These are phyloP conservation scores for Bergia puertoricense DNA, from an alignment of 92 coral and sea anemone species.

Conservation along the genomic window DNA sequence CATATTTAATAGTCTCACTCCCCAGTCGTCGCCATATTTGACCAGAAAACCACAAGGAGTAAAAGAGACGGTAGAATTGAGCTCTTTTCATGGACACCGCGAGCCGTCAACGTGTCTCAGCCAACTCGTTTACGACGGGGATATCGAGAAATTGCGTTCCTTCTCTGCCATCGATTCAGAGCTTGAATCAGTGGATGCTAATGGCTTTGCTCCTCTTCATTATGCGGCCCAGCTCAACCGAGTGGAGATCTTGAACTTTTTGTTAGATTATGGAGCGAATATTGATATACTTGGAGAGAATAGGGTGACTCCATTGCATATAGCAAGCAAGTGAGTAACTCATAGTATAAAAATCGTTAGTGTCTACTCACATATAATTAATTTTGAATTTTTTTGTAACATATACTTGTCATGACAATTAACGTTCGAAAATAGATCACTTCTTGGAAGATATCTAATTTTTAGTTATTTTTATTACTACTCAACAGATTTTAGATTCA, in stretches of 20 bases:
- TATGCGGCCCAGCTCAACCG: constrained; percentile 71
- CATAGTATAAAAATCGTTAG: not conserved
- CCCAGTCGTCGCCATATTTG: not conserved
- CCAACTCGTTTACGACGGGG: constrained; percentile 23
- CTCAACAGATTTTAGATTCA: not conserved
- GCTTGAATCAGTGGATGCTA: constrained; percentile 50
- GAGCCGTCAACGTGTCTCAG: constrained; percentile 12
- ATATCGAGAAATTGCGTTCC: not conserved
- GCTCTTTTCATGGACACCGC: not conserved
- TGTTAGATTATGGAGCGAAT: constrained; percentile 54
- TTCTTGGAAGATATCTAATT: too few species aligned
- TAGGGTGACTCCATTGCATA: constrained; percentile 65
- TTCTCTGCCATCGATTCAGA: constrained; percentile 13
- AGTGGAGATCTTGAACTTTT: constrained; percentile 31
- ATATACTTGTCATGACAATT: too few species aligned
- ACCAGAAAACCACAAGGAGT: not conserved
- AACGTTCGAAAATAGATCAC: too few species aligned
- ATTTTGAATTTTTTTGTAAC: not conserved
- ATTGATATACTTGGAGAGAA: constrained; percentile 47
- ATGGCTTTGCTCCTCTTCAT: constrained; percentile 61
- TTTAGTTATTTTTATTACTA: too few species aligned
- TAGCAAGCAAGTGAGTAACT: constrained; percentile 68
- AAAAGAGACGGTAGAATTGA: constrained; percentile 5
- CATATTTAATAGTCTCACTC: not conserved
- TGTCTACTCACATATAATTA: not conserved